Evolutionary conservation across 2,797 vertebrate genomes (phyloP), one percentile per base, ranked within the genome.

Genomic region (Chaunax sp.): DNA sequence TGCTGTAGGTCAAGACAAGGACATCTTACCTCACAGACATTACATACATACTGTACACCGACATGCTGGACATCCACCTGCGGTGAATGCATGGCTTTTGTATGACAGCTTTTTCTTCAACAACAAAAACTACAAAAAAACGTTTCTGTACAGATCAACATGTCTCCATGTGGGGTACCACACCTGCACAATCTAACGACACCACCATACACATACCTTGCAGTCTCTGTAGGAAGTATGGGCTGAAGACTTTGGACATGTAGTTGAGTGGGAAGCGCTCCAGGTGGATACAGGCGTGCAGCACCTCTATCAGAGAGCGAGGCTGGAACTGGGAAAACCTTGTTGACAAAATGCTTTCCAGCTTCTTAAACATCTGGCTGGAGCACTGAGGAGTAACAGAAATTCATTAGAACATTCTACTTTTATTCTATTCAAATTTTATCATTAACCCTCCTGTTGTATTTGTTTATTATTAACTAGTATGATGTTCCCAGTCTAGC

Each of bases 201-300:
- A n/a, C n/a, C n/a, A n/a, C 44, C 28, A 5, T 9, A 30, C 28
- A 5, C 28, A 0, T 38, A 81, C 79, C 70, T 60, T 70, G 71
- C 23, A 79, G 68, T n/a, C 30, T 76, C 35, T 89, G 68, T 0
- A 79, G 70, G 66, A 82, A 84, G 64, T 59, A 65, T 1, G 62
- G 68, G 30, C 66, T 75, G 59, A 84, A 84, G 46, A 82, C 52
- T 60, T 56, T 85, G 59, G 60, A 30, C 52, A 83, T 26, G 67
- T 70, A 72, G 77, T 87, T 87, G 66, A 83, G 71, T 1, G 85
- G 87, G 59, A 82, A 82, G 37, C 78, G 78, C 3, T 84, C 65
- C 52, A 87, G 83, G 61, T 86, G 78, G 38, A 87, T 74, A 68
- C 83, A 86, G 35, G 82, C 59, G 15, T 86, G 82, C 16, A 86